phyloP scores from a whole-genome alignment of 2,888 invertebrate species.

The Arenicola marina region DNA sequence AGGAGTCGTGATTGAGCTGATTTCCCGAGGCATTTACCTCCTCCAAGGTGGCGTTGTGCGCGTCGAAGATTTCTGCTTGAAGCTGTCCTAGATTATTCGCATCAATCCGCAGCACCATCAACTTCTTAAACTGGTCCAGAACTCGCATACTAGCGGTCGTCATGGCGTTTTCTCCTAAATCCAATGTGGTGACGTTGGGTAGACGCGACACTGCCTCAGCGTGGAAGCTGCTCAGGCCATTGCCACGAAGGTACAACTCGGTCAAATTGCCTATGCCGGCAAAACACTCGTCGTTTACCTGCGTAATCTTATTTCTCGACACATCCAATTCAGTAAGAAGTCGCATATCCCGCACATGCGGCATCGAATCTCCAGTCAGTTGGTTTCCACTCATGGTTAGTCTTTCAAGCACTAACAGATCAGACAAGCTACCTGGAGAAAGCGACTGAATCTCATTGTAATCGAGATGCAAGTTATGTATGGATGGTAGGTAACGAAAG shows the following conservation, averaged over 20 bases:
- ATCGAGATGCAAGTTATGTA: constrained; percentile 14
- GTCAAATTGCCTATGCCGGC: constrained; percentile 17
- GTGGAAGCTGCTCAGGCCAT: constrained; percentile 7
- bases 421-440: constrained; percentile 9
- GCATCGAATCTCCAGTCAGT: constrained; percentile 7
- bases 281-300: constrained; percentile 8
- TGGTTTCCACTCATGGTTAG: constrained; percentile 17
- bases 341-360: constrained; percentile 6
- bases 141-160: background rate
- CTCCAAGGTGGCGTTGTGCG: constrained; percentile 6
- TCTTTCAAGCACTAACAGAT: constrained; percentile 3
- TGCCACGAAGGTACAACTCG: constrained; percentile 13
- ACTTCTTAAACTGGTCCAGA: constrained; percentile 4
- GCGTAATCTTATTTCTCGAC: constrained; percentile 11
- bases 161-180: constrained; percentile 18
- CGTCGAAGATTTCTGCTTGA: background rate
- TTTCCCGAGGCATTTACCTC: constrained; percentile 9
- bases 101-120: constrained; percentile 14
- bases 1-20: too few species aligned
- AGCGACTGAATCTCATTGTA: constrained; percentile 11
- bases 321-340: constrained; percentile 12
- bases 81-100: constrained; percentile 11
- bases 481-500: constrained; percentile 10
- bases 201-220: background rate
- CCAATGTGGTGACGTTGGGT: constrained; percentile 18